A percentile compares a stretch with the other conserved stretches of the same genome.
These are phyloP conservation scores for Euglossa dilemma DNA, from an alignment of 1,140 invertebrate genomes.

Conservation along the genomic window DNA sequence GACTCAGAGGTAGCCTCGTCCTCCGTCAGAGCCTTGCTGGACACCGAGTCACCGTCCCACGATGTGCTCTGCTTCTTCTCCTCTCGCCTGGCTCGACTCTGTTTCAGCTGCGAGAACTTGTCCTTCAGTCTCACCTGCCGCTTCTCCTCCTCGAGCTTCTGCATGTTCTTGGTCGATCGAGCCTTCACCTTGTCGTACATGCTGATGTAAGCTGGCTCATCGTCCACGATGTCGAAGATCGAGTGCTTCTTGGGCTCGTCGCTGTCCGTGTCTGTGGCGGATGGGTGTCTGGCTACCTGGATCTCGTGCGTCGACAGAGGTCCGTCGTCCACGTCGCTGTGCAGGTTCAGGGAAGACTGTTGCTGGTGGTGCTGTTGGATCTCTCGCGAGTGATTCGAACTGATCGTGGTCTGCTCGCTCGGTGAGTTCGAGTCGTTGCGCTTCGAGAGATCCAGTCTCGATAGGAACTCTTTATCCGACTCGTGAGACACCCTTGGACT, in stretches of 20 bases:
- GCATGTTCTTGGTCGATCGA: constrained; percentile 95
- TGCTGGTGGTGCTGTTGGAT: constrained; percentile 71
- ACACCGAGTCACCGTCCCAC: constrained; percentile 92
- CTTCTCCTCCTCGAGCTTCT: constrained; percentile 94
- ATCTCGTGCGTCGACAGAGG: constrained; percentile 77
- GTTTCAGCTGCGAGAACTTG: constrained; percentile 94
- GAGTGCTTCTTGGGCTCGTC: constrained; percentile 92
- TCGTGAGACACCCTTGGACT: constrained; percentile 79
- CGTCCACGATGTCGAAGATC: constrained; percentile 95
- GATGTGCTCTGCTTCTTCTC: constrained; percentile 94
- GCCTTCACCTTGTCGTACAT: constrained; percentile 99
- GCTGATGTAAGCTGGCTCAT: constrained; percentile 95
- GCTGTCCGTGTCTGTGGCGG: constrained; percentile 86
- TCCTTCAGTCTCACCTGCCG: constrained; percentile 90
- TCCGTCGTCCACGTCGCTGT: constrained; percentile 78
- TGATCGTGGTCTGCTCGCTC: constrained; percentile 67
- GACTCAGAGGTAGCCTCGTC: constrained; percentile 80
- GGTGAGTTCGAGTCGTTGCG: constrained; percentile 69
- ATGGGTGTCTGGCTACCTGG: constrained; percentile 76
- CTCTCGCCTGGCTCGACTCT: constrained; percentile 91
- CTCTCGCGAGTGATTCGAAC: constrained; percentile 71
- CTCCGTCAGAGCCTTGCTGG: constrained; percentile 82
- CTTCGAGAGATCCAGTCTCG: constrained; percentile 84
- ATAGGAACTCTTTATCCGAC: constrained; percentile 86
- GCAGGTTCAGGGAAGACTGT: constrained; percentile 68